Conservation (phyloP, 2,888 invertebrate species). For the Drepana falcataria region DNA sequence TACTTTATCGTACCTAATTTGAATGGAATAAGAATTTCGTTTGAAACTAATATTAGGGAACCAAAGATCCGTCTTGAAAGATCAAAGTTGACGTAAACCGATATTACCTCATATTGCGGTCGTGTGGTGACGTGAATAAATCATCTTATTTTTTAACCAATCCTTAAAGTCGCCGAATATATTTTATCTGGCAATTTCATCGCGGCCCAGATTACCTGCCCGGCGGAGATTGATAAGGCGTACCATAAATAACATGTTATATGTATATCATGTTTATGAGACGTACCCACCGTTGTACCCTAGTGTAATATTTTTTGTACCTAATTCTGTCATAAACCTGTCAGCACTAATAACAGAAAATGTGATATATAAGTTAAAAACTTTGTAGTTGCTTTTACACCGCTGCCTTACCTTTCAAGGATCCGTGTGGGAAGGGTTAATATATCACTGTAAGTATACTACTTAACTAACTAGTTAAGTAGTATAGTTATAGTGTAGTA, state of each 20-base stretch:
- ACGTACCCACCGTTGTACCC: no score
- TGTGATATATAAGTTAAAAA: no score
- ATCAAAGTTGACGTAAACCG: neutral
- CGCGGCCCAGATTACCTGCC: constrained; percentile 9
- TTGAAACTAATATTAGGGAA: neutral
- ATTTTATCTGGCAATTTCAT: constrained; percentile 22
- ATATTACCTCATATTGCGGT: neutral
- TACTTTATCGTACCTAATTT: neutral
- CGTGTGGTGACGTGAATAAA: neutral
- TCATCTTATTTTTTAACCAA: neutral
- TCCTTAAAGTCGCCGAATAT: neutral
- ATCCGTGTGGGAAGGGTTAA: no score
- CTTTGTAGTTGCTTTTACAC: no score
- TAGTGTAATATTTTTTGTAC: no score
- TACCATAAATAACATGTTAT: neutral
- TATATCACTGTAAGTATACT: no score
- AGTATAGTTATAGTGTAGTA: no score
- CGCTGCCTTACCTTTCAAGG: no score
- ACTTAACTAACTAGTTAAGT: no score
- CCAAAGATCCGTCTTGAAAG: neutral
- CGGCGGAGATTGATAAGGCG: constrained; percentile 23
- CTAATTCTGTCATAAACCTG: no score
- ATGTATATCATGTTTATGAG: neutral
- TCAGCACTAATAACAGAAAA: no score
- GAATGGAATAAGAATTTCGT: neutral